Evolutionary conservation across 2,888 invertebrate genomes (phyloP).

Genomic region (Stenolophus ochropezus): DNA sequence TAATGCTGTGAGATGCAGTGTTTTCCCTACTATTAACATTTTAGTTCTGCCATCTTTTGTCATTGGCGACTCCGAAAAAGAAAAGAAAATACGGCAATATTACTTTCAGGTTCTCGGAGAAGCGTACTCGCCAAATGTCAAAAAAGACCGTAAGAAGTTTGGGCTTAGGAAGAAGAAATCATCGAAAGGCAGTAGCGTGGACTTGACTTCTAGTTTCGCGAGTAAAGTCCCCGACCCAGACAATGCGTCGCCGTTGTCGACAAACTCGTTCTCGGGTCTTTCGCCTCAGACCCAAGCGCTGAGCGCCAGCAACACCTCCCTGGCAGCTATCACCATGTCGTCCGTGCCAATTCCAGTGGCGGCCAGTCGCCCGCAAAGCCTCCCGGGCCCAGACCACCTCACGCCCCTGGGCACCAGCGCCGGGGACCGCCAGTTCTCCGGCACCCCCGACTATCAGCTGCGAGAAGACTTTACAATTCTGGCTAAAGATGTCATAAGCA

Average conservation of each 20-base stretch:
- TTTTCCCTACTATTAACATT: no score
- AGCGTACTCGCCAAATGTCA: constrained; percentile 79
- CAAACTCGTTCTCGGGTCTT: constrained; percentile 70
- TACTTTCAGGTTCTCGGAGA: constrained; percentile 74
- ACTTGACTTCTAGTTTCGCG: constrained; percentile 73
- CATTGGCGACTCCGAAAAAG: no score
- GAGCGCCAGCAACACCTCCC: constrained; percentile 68
- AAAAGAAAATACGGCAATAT: no score
- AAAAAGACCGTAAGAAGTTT: constrained; percentile 82
- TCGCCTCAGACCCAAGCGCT: constrained; percentile 67
- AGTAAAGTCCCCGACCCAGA: constrained; percentile 69
- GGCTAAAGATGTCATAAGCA: constrained; percentile 71
- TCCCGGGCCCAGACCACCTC: constrained; percentile 75
- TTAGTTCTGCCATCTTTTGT: no score
- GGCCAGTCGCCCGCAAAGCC: constrained; percentile 76
- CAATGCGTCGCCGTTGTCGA: constrained; percentile 72
- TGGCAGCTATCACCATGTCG: constrained; percentile 64
- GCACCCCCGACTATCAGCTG: constrained; percentile 65
- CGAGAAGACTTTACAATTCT: constrained; percentile 57
- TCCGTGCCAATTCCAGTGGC: constrained; percentile 72
- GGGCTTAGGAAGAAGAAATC: constrained; percentile 82
- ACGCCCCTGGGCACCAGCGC: constrained; percentile 66
- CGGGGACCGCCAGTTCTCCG: constrained; percentile 64
- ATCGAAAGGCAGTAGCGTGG: constrained; percentile 79
- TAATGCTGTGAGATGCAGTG: no score